Conservation (phyloP, 2,888 invertebrate genomes). For the Drosophila mettleri region DNA sequence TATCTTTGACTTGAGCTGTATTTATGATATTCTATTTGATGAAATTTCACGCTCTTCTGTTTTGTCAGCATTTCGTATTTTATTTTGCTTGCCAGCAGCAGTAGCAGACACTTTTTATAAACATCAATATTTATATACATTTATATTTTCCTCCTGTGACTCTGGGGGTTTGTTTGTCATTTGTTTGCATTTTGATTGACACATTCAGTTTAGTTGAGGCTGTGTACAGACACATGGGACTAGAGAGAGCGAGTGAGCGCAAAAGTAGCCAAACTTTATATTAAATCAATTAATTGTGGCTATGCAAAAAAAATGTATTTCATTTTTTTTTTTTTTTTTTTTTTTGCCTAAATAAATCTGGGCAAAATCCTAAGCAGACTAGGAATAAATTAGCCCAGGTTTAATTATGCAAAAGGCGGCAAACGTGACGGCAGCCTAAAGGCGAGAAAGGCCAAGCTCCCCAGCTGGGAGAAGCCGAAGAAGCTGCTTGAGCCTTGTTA, state of each 20-base stretch:
- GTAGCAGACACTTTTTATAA: conserved; percentile 37
- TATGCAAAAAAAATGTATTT: conserved; percentile 11
- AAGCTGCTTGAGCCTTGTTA: conserved; percentile 49
- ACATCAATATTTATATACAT: conserved; percentile 60
- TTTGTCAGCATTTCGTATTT: background rate
- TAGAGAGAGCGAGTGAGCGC: background rate
- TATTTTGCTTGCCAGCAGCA: background rate
- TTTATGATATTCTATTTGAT: conserved; percentile 58
- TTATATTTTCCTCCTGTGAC: conserved; percentile 8
- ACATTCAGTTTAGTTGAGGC: conserved; percentile 40
- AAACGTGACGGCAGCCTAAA: conserved; percentile 60
- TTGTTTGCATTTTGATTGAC: conserved; percentile 67
- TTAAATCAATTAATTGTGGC: conserved; percentile 55
- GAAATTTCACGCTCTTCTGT: conserved; percentile 31
- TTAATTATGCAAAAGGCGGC: conserved; percentile 71
- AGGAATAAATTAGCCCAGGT: conserved; percentile 31
- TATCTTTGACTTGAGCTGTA: conserved; percentile 52
- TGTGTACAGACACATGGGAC: conserved; percentile 3
- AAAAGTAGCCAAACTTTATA: conserved; percentile 23
- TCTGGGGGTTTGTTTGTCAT: conserved; percentile 43
- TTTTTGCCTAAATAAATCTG: conserved; percentile 32
- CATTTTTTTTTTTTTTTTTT: background rate
- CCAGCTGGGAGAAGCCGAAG: conserved; percentile 6
- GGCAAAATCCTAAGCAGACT: conserved; percentile 1
- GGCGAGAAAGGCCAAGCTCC: conserved; percentile 11